phyloP scores from a whole-genome alignment of 2,888 invertebrate genomes.

The Ormia ochracea region DNA sequence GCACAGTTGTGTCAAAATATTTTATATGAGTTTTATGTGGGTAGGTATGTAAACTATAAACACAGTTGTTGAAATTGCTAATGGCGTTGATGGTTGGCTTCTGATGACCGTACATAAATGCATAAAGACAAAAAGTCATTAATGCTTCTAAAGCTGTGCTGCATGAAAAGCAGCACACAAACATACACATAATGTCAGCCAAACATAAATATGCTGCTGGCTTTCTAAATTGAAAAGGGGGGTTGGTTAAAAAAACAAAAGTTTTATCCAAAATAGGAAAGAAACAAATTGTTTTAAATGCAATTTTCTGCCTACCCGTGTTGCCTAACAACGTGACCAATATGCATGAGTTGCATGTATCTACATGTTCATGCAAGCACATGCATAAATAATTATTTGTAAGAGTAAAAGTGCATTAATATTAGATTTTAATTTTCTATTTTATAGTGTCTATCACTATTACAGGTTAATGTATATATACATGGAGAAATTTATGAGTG shows the following conservation, averaged over 20 bases:
- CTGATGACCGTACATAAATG: conserved; percentile 40
- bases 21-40: not conserved
- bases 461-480: not conserved
- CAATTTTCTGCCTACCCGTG: not conserved
- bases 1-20: not conserved
- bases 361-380: too few species aligned
- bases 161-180: not conserved
- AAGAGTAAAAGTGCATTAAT: not conserved
- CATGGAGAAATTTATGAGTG: conserved; percentile 24
- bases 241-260: not conserved
- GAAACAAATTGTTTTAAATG: conserved; percentile 11
- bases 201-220: not conserved
- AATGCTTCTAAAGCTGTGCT: conserved; percentile 25
- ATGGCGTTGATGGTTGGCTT: conserved; percentile 45
- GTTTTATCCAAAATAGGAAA: not conserved
- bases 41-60: conserved; percentile 12
- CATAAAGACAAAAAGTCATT: conserved; percentile 51
- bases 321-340: conserved; percentile 25
- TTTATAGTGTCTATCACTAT: conserved; percentile 17
- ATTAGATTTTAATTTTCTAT: conserved; percentile 6
- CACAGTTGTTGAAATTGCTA: conserved; percentile 33
- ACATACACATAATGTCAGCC: not conserved
- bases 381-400: conserved; percentile 9
- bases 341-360: not conserved
- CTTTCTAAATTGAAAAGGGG: not conserved